These are phyloP conservation scores for Drosophila nigromelanica DNA, from an alignment of 1,140 invertebrate genomes.

Conservation along the genomic window DNA sequence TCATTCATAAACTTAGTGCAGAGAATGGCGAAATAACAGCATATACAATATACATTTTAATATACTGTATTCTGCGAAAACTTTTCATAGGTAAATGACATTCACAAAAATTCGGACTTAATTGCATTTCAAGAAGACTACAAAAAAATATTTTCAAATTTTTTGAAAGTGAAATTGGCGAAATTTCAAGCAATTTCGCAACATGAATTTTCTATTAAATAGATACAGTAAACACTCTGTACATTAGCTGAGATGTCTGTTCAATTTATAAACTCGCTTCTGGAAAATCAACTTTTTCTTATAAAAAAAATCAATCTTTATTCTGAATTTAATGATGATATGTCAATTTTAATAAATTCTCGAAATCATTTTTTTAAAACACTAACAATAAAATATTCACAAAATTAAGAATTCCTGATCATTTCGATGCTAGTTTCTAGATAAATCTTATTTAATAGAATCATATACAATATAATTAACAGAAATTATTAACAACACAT, in stretches of 20 bases:
- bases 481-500: not conserved
- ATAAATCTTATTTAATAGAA: too few species aligned
- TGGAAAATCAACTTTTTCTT: too few species aligned
- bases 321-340: too few species aligned
- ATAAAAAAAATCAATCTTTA: too few species aligned
- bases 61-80: not conserved
- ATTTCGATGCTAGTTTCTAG: too few species aligned
- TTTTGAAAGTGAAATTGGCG: conserved; percentile 34
- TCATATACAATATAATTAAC: too few species aligned
- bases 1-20: conserved; percentile 42
- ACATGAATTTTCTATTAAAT: not conserved
- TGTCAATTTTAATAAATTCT: too few species aligned
- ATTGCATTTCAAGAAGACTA: conserved; percentile 43
- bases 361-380: too few species aligned
- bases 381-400: too few species aligned
- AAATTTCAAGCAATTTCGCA: conserved; percentile 24
- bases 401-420: too few species aligned
- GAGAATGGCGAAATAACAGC: not conserved
- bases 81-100: conserved; percentile 2
- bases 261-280: too few species aligned
- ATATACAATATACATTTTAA: not conserved
- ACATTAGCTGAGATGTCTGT: not conserved
- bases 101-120: conserved; percentile 19
- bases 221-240: conserved; percentile 17
- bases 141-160: not conserved